Conservation (phyloP, 1,140 invertebrate genomes). For the Nasonia giraulti region DNA sequence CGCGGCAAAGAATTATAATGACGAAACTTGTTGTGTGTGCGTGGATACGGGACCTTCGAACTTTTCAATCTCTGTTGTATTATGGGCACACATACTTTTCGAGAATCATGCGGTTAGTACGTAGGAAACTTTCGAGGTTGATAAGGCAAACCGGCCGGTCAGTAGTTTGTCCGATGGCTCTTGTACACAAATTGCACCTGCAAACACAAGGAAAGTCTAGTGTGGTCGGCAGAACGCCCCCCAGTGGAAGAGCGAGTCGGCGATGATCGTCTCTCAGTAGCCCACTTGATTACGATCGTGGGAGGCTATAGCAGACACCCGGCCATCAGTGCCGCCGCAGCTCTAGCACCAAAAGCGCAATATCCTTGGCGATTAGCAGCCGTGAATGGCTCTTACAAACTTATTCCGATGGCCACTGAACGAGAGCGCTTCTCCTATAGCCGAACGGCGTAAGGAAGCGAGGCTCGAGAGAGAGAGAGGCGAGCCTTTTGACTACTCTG, state of each 20-base stretch:
- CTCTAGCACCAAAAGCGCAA: constrained; percentile 15
- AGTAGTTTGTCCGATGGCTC: neutral
- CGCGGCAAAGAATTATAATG: neutral
- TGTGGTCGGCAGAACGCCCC: neutral
- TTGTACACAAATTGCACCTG: constrained; percentile 41
- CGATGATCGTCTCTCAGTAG: constrained; percentile 5
- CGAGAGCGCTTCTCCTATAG: neutral
- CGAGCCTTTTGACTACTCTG: neutral
- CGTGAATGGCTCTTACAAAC: neutral
- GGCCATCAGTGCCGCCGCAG: neutral
- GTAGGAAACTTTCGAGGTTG: too few relatives aligned
- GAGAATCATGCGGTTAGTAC: too few relatives aligned
- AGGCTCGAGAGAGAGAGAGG: neutral
- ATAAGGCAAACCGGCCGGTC: too few relatives aligned
- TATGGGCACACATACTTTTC: neutral
- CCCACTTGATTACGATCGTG: constrained; percentile 11
- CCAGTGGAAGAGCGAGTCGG: neutral
- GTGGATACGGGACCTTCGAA: neutral
- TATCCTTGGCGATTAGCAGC: constrained; percentile 5
- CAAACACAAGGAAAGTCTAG: constrained; percentile 19
- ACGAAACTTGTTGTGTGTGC: neutral
- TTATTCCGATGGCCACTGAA: neutral
- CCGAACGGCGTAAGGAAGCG: neutral
- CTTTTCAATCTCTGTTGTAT: neutral
- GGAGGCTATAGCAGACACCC: neutral